phyloP scores from a whole-genome alignment of 1,140 invertebrate species.

The Drosophila lacertosa region DNA sequence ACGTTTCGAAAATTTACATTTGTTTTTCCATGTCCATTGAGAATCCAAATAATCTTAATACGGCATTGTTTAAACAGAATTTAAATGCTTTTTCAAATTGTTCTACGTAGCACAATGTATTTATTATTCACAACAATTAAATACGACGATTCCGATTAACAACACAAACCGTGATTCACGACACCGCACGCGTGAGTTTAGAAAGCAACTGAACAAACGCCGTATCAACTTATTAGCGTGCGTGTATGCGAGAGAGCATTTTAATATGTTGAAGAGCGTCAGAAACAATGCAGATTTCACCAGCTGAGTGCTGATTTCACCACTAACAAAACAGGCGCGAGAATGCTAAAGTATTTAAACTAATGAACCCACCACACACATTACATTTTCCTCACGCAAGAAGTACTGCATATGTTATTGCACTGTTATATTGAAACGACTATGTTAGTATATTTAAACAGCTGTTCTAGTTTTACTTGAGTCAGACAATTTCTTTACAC shows the following conservation, averaged over 20 bases:
- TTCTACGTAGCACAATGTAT: conserved; percentile 5
- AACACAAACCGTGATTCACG: conserved; percentile 5
- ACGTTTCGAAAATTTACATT: conserved; percentile 2
- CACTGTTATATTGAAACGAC: not conserved
- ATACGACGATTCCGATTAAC: not conserved
- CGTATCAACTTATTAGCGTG: conserved; percentile 19
- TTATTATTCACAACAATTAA: conserved; percentile 29
- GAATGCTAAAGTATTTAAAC: not conserved
- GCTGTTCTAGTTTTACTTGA: too few species aligned
- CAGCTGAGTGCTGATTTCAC: conserved; percentile 21
- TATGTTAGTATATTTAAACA: conserved; percentile 23
- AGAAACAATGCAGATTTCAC: conserved; percentile 14
- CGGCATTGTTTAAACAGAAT: not conserved
- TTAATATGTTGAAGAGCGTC: conserved; percentile 16
- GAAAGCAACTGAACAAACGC: conserved; percentile 36
- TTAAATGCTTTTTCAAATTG: conserved; percentile 24
- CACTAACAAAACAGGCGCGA: conserved; percentile 18
- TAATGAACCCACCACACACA: not conserved
- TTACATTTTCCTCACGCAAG: not conserved
- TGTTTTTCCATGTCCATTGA: conserved; percentile 2
- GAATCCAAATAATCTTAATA: too few species aligned
- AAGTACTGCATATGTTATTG: not conserved
- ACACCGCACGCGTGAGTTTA: conserved; percentile 21
- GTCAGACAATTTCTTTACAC: too few species aligned
- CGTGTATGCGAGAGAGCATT: conserved; percentile 9